A percentile compares a stretch with the other conserved stretches of the same genome.
These are phyloP conservation scores for Rhinogobio ventralis DNA, from an alignment of 2,797 vertebrate species.

Conservation along the genomic window DNA sequence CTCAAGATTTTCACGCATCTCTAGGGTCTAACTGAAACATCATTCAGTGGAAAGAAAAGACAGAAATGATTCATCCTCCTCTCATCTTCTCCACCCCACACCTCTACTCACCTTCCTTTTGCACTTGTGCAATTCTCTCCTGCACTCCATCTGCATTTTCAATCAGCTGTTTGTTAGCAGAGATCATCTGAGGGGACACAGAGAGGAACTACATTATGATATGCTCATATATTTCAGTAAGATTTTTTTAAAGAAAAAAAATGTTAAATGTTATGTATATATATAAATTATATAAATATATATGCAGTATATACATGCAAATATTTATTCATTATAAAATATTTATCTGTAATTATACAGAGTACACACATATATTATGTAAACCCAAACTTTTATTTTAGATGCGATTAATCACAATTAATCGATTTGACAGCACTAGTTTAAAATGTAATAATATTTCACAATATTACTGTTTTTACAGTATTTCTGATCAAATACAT, in stretches of 20 bases:
- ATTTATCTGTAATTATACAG: no score
- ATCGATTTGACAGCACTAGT: no score
- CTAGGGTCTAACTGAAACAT: not conserved
- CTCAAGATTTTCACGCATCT: not conserved
- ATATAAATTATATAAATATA: no score
- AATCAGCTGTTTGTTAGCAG: constrained; percentile 91
- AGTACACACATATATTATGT: no score
- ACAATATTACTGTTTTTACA: not conserved
- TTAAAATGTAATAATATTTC: not conserved
- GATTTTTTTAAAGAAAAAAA: not conserved
- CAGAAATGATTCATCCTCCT: not conserved
- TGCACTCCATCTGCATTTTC: constrained; percentile 89
- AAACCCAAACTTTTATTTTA: no score
- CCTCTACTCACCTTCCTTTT: constrained; percentile 88
- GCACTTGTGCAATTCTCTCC: constrained; percentile 91
- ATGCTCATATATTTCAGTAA: not conserved
- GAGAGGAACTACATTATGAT: not conserved
- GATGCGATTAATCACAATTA: no score
- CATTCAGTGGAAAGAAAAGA: not conserved
- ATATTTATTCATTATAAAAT: no score
- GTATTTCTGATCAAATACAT: not conserved
- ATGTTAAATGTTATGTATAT: no score
- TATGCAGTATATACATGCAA: no score
- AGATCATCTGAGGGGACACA: constrained; percentile 86
- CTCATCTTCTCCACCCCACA: not conserved